Base-by-base conservation (phyloP, 2,113 vertebrate genomes). In the Halcyon malimbica region DNA sequence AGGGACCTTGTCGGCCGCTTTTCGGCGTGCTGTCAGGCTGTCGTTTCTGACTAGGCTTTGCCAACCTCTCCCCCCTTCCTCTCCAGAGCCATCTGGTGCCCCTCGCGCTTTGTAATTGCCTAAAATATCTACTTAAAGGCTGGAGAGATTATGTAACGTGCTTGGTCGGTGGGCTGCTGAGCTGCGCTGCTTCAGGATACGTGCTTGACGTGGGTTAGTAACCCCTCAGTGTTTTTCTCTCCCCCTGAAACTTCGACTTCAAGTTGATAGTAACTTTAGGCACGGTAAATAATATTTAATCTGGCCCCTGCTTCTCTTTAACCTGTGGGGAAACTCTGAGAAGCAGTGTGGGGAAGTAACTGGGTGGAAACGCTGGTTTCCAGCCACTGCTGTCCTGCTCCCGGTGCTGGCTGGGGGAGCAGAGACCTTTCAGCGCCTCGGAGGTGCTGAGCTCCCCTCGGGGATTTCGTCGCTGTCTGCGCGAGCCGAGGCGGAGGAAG, bases 81-180 rank as follows among this genome's bases (percentile, higher is more conserved):
- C 18, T 9, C n/a, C n/a, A 4, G 37, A 50, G 37, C 83, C 90
- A 46, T 46, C 90, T 37, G 87, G 11, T 82, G 87, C 80, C 80
- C 48, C 39, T 13, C 13, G 12, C 1, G n/a, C 33, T 70, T 16
- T 28, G 51, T 33, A 29, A 63, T 63, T 42, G 26, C 53, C 46
- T 6, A 3, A 54, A 76, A 75, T 33, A 18, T 5, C 59, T 2
- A 1, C 13, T 35, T 6, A 44, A 57, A 42, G 42, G 5, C 11
- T 13, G 0, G 8, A 1, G 21, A 1, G 10, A 1, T 63, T n/a
- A 1, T 0, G 4, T 8, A 9, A 39, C 1, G 7, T 1, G 12
- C 50, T 6, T 2, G 29, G 39, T 3, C 1, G 51, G 37, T 23
- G 76, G 64, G 28, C 24, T 16, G 50, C 17, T 2, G 26, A 33